These are phyloP conservation scores for Poeciliopsis occidentalis DNA, from an alignment of 2,113 vertebrate species.

Conservation along the genomic window DNA sequence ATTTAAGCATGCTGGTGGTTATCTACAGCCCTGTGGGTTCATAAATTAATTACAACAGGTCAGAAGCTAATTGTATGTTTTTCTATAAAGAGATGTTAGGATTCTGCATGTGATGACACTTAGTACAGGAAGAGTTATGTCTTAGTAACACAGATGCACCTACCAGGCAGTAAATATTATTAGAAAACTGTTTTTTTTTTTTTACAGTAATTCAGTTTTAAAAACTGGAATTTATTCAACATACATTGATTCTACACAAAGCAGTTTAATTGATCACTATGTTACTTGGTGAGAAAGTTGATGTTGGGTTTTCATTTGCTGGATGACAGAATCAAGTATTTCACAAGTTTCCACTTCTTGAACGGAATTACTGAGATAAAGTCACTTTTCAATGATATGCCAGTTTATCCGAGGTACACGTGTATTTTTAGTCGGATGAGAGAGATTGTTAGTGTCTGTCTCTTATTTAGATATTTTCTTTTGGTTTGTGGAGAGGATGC, in stretches of 20 bases:
- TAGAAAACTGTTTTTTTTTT: background rate
- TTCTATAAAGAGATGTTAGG: background rate
- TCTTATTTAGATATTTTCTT: background rate
- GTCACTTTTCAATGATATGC: background rate
- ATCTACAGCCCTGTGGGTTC: background rate
- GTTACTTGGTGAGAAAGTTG: background rate
- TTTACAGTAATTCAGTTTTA: background rate
- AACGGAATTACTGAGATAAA: background rate
- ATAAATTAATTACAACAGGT: too few relatives aligned
- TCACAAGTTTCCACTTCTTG: background rate
- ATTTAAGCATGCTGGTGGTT: background rate
- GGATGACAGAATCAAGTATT: background rate
- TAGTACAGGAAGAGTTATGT: background rate
- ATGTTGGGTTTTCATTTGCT: background rate
- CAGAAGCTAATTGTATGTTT: background rate
- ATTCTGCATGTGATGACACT: background rate
- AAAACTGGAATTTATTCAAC: background rate
- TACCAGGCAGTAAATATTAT: background rate
- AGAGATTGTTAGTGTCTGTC: conserved; percentile 36
- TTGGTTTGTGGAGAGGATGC: conserved; percentile 23
- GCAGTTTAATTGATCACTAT: background rate
- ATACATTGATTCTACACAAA: background rate
- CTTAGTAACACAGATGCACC: background rate
- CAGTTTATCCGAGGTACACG: background rate
- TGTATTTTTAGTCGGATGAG: background rate